Evolutionary conservation across 1,140 invertebrate genomes (phyloP), one percentile per base, ranked within the genome.

Genomic region (Ceratosolen fusciceps): DNA sequence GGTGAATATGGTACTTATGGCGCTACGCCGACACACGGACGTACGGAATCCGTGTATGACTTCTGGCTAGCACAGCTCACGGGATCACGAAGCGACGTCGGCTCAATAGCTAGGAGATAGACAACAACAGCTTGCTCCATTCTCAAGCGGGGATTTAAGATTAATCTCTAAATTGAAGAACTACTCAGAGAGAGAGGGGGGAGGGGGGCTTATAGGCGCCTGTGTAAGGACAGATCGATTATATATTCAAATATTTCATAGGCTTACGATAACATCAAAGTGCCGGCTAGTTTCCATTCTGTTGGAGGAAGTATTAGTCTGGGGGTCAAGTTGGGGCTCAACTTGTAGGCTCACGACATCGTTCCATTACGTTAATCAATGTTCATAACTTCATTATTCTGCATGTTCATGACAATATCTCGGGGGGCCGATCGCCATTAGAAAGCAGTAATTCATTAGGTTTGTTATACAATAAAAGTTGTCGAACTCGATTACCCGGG

Each of bases 381-480:
- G 31, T 37, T 65, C 26, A 16, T 37, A 37, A 65, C 19, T n/a
- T n/a, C 34, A 65, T 65, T 65, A 65, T 65, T 65, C 21, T 37
- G 34, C n/a, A 2, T 4, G 5, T 9, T 65, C 31, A 9, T 37
- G 34, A 37, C 7, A 37, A 62, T 37, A 37, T 65, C 16, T 37
- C 21, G n/a, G 37, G n/a, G 37, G 31, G n/a, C 7, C 34, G n/a
- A 0, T 24, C n/a, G 54, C 21, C 2, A 31, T 60, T 10, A 8
- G 12, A 29, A 4, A 60, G 31, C 14, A 2, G 56, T 29, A 60
- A 60, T 29, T 7, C 1, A 29, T 12, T 60, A 60, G 8, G 31
- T 29, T 26, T 60, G 1, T 8, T 26, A 31, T 60, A 29, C 16
- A 60, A 26, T 29, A 31, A 60, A 60, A 29, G 2, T 26, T 60